Conservation (phyloP, 2,113 vertebrate genomes). For the Nannobrachium achirus region DNA sequence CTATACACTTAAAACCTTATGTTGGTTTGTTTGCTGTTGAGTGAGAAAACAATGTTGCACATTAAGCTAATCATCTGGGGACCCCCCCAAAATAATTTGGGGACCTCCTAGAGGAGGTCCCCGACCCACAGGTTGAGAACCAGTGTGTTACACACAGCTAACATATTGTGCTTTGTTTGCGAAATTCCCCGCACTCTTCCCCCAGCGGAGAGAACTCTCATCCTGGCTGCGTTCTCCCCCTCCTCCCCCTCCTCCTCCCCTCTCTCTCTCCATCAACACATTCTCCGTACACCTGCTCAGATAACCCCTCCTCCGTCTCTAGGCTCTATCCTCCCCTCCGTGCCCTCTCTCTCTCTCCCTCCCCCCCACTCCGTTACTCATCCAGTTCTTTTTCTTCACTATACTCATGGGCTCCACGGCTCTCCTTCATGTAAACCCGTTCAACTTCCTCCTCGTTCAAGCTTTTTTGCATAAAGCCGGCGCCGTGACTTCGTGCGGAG, state of each 20-base stretch:
- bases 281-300: conserved; percentile 66
- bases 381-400: conserved; percentile 59
- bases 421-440: conserved; percentile 54
- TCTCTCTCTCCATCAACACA: conserved; percentile 47
- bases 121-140: no score
- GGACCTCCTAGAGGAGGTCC: no score
- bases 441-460: conserved; percentile 66
- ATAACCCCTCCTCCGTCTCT: conserved; percentile 63
- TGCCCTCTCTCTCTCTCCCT: conserved; percentile 43
- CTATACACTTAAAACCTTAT: no score
- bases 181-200: conserved; percentile 56
- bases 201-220: conserved; percentile 32
- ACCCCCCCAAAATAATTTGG: no score
- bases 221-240: conserved; percentile 43
- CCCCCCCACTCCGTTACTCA: conserved; percentile 56
- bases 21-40: no score
- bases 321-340: conserved; percentile 57
- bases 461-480: conserved; percentile 69
- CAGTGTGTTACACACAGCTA: no score
- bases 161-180: conserved; percentile 58
- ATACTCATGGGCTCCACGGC: conserved; percentile 51
- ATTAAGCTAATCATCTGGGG: no score
- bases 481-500: conserved; percentile 49
- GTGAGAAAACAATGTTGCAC: no score
- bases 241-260: conserved; percentile 28